phyloP scores from a whole-genome alignment of 2,113 vertebrate genomes.

The Thalassarche chlororhynchos region DNA sequence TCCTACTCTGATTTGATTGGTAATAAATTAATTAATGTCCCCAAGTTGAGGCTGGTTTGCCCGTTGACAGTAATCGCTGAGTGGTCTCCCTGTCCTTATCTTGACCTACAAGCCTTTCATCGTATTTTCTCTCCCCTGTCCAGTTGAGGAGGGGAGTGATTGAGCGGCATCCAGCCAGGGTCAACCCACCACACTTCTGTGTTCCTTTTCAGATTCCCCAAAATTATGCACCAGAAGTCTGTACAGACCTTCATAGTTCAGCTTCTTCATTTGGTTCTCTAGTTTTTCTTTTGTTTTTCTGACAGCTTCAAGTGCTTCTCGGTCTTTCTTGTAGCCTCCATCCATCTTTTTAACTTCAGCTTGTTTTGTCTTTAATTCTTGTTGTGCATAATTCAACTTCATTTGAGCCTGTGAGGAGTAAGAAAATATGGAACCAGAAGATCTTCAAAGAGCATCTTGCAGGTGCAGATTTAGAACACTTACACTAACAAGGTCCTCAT shows the following conservation, averaged over 20 bases:
- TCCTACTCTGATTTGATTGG: background rate
- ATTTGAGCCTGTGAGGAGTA: slow-evolving; percentile 83
- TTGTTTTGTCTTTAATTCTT: slow-evolving; percentile 90
- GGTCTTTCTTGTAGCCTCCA: slow-evolving; percentile 85
- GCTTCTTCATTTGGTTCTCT: slow-evolving; percentile 81
- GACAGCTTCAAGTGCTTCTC: slow-evolving; percentile 79
- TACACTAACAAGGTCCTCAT: background rate
- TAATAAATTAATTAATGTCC: background rate
- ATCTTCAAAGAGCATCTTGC: background rate
- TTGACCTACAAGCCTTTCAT: accelerated
- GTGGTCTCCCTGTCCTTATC: background rate
- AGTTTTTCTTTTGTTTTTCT: slow-evolving; percentile 80
- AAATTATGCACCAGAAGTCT: background rate
- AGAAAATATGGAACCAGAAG: background rate
- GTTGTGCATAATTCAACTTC: slow-evolving; percentile 88
- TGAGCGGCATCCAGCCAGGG: accelerated
- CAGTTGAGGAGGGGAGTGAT: background rate
- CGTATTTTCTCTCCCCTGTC: background rate
- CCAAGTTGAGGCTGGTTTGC: background rate
- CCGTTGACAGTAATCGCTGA: background rate
- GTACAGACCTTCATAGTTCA: slow-evolving; percentile 88
- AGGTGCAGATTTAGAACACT: background rate
- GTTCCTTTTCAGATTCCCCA: background rate
- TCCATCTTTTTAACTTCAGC: slow-evolving; percentile 92
- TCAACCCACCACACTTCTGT: background rate